These are phyloP conservation scores for Volucella inflata DNA, from an alignment of 2,888 invertebrate species.

Conservation along the genomic window DNA sequence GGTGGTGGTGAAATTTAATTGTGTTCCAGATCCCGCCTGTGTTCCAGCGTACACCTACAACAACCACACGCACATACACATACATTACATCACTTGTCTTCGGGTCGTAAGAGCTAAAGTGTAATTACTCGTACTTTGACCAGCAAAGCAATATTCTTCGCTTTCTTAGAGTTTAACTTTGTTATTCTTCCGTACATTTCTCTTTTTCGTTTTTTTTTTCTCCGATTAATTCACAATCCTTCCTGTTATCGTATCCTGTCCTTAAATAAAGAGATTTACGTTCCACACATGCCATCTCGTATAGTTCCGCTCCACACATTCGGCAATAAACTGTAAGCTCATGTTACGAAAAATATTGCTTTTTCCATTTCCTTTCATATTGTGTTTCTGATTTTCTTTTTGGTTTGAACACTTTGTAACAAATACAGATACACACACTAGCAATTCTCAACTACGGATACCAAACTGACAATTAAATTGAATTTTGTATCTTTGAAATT, in stretches of 20 bases:
- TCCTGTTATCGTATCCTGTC: too few species aligned
- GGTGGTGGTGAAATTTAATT: constrained; percentile 62
- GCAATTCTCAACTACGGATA: background rate
- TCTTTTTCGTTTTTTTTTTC: background rate
- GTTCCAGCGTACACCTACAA: constrained; percentile 28
- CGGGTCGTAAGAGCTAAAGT: constrained; percentile 30
- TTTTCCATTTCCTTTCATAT: too few species aligned
- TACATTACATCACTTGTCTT: constrained; percentile 46
- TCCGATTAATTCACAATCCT: background rate
- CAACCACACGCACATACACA: constrained; percentile 36
- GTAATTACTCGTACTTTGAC: constrained; percentile 53
- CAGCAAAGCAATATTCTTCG: constrained; percentile 48
- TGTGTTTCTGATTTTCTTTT: background rate
- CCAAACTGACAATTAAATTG: background rate
- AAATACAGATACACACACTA: background rate
- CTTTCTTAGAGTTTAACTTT: constrained; percentile 53
- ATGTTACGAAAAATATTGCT: too few species aligned
- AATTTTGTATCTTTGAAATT: too few species aligned
- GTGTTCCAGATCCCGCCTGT: constrained; percentile 46
- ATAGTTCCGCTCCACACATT: background rate
- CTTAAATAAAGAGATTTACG: background rate
- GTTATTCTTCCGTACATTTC: background rate
- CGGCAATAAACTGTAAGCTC: background rate
- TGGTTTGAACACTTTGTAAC: background rate
- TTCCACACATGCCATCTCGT: too few species aligned